These are phyloP conservation scores for Ruditapes philippinarum DNA, from an alignment of 1,140 invertebrate species.

Conservation along the genomic window DNA sequence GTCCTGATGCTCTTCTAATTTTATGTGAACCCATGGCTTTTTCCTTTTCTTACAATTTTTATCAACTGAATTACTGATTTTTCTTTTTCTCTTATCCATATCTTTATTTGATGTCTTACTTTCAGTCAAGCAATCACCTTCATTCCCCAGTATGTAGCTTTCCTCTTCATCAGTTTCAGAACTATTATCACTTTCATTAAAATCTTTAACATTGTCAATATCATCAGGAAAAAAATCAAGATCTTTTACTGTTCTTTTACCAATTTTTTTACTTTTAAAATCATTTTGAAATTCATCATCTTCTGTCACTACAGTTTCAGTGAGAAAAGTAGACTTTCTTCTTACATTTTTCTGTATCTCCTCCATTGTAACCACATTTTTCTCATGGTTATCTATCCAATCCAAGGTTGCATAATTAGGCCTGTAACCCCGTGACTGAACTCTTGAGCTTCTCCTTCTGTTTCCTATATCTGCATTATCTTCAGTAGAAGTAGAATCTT, in stretches of 20 bases:
- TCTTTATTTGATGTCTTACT: not conserved
- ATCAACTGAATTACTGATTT: not conserved
- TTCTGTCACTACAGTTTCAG: not conserved
- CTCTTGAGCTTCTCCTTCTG: not conserved
- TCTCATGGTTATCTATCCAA: not conserved
- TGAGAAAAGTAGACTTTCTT: not conserved
- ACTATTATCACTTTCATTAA: not conserved
- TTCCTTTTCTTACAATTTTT: too few species aligned
- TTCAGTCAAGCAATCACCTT: not conserved
- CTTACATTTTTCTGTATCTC: not conserved
- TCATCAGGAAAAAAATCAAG: too few species aligned
- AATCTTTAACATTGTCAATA: not conserved
- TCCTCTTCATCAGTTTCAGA: not conserved
- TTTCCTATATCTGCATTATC: not conserved
- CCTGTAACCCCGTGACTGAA: not conserved
- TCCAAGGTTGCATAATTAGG: conserved; percentile 1
- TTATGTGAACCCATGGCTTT: conserved; percentile 53
- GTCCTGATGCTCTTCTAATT: conserved; percentile 31
- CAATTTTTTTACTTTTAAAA: too few species aligned
- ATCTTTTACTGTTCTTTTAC: too few species aligned
- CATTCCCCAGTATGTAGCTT: not conserved
- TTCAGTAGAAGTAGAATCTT: not conserved
- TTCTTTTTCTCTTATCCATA: not conserved
- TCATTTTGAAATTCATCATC: too few species aligned
- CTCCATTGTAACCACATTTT: not conserved